Percentiles rank a stretch among this genome's conserved stretches.
Evolutionary conservation across 2,113 vertebrate genomes (phyloP).

Genomic region (Ammospiza caudacuta): DNA sequence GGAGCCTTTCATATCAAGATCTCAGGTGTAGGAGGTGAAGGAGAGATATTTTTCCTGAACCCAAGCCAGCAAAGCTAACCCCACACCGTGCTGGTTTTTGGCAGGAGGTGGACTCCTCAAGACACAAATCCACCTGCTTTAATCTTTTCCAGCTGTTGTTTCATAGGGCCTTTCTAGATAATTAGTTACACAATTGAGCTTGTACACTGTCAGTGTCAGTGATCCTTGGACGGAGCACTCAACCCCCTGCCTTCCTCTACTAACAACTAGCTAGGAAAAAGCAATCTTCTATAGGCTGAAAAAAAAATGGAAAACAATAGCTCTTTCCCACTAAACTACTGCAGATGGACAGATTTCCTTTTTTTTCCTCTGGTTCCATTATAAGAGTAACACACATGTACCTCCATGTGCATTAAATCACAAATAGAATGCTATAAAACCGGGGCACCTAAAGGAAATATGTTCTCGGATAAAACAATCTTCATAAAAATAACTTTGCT

Average conservation of each 20-base stretch:
- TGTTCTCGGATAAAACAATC: slow-evolving; percentile 9
- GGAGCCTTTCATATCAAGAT: slow-evolving; percentile 3
- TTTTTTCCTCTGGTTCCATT: background rate
- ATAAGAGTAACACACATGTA: background rate
- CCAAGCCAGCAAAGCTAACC: background rate
- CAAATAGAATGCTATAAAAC: background rate
- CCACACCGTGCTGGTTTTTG: background rate
- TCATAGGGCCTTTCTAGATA: slow-evolving; percentile 6
- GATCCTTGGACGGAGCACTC: background rate
- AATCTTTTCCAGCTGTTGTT: slow-evolving; percentile 66
- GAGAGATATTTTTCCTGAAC: slow-evolving; percentile 12
- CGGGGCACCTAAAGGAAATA: slow-evolving; percentile 19
- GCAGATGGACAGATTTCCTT: slow-evolving; percentile 2
- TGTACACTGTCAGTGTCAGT: background rate
- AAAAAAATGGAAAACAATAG: slow-evolving; percentile 57
- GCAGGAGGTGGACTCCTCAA: background rate
- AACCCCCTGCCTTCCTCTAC: background rate
- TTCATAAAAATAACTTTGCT: slow-evolving; percentile 13
- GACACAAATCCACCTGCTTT: slow-evolving; percentile 73
- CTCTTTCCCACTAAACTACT: slow-evolving; percentile 32
- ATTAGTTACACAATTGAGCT: slow-evolving; percentile 27
- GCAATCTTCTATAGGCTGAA: slow-evolving; percentile 10
- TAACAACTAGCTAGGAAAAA: slow-evolving; percentile 35
- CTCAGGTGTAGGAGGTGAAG: slow-evolving; percentile 30
- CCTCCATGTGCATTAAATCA: slow-evolving; percentile 38